Evolutionary conservation across 1,140 invertebrate genomes (phyloP), one percentile per base, ranked within the genome.

Genomic region (Drosophila cardini): DNA sequence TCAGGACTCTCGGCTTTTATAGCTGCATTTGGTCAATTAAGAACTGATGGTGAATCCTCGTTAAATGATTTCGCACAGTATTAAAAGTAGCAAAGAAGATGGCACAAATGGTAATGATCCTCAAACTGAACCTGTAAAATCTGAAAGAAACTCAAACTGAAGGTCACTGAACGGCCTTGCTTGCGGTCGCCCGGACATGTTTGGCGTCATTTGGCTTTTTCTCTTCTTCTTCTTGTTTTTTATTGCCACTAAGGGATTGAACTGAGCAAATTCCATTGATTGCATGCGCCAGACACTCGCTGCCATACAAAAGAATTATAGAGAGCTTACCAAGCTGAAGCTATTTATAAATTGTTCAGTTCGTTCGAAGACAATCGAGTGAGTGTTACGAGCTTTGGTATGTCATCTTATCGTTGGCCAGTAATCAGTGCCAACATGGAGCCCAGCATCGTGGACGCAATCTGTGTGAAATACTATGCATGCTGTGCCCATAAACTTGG

Each of bases 131-230:
- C 30, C 55, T 62, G 53, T 67, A 53, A 75, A 63, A 42, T 68
- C 53, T 15, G 21, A 26, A 5, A n/a, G n/a, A n/a, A 26, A 26
- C 21, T 18, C 46, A 45, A 53, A 38, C 46, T 56, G 70, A 89
- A 89, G 85, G 85, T 89, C 85, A 75, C 80, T 76, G 76, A 79
- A 89, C 89, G 89, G 61, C 89, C 89, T 90, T 90, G 89, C 89
- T 89, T 82, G 80, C 80, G 89, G 83, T 90, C 83, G 78, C 58
- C 62, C 62, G 50, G 58, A 45, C 67, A 42, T 75, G 52, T 85
- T 85, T 85, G 86, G 86, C 86, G 86, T 83, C 76, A 83, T 89
- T 77, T 85, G 82, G 77, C 65, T 26, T 26, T 26, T 26, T 26
- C 5, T 26, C 5, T 5, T 3, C 21, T 21, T 21, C 21, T 21